Evolutionary conservation across 92 coral and sea anemone genomes (phyloP).

Genomic region (Paragorgia papillata): DNA sequence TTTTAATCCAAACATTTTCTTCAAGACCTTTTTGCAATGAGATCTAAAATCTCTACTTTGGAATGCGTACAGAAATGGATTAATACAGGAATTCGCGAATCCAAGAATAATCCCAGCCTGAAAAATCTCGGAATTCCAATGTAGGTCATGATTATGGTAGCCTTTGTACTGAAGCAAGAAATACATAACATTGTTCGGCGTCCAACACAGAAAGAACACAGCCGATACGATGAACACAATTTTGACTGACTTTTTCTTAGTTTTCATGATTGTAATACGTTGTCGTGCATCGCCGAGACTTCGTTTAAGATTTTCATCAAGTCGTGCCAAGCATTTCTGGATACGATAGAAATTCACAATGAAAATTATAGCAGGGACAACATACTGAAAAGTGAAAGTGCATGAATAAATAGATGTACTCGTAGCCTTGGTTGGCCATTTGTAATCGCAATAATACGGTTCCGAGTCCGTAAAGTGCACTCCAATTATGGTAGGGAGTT

Average conservation of each 20-base stretch:
- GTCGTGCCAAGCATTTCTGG: background rate
- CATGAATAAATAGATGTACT: background rate
- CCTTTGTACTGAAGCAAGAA: constrained; percentile 23
- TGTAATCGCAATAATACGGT: constrained; percentile 3
- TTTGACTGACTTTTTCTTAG: constrained; percentile 6
- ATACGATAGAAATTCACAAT: constrained; percentile 30
- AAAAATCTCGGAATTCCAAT: constrained; percentile 13
- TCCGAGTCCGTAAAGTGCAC: background rate
- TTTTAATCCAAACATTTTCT: background rate
- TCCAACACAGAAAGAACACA: constrained; percentile 33
- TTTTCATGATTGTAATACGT: constrained; percentile 10
- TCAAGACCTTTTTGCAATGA: constrained; percentile 31
- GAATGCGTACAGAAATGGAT: constrained; percentile 38
- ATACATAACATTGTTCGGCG: constrained; percentile 35
- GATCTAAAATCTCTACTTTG: constrained; percentile 27
- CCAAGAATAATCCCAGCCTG: constrained; percentile 37
- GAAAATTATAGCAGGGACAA: constrained; percentile 25
- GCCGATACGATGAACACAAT: constrained; percentile 20
- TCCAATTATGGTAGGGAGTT: constrained; percentile 25
- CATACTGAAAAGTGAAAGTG: constrained; percentile 2
- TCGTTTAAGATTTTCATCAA: constrained; percentile 1
- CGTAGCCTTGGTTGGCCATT: background rate
- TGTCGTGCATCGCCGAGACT: constrained; percentile 12
- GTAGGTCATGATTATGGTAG: background rate
- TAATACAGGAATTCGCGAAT: constrained; percentile 16